Percentiles rank a stretch among this genome's conserved stretches.
Conservation (phyloP, 2,888 invertebrate genomes). For the Andrena chrysosceles region DNA sequence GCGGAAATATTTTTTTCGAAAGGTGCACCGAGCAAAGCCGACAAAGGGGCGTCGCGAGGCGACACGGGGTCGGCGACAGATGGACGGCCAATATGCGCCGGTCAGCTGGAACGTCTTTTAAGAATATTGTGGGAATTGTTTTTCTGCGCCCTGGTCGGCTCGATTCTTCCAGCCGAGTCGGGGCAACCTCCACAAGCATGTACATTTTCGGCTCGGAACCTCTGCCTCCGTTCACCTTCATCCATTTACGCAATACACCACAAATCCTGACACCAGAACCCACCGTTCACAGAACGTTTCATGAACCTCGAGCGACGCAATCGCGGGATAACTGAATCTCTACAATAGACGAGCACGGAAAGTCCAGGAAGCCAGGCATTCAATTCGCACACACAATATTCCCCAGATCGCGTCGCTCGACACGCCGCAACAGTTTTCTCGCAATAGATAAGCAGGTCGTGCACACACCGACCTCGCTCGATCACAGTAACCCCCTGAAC, state of each 20-base stretch:
- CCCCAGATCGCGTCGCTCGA: neutral
- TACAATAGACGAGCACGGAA: too few species aligned
- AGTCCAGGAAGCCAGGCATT: too few species aligned
- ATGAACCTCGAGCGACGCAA: constrained; percentile 8
- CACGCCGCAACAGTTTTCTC: constrained; percentile 62
- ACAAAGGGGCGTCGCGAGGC: constrained; percentile 6
- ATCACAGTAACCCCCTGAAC: neutral
- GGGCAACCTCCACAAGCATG: constrained; percentile 80
- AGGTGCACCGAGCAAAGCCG: constrained; percentile 36
- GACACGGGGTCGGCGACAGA: constrained; percentile 51
- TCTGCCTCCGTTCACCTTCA: constrained; percentile 64
- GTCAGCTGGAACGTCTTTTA: constrained; percentile 79
- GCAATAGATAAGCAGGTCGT: constrained; percentile 66
- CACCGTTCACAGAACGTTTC: neutral
- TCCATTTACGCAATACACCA: neutral
- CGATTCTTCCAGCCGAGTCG: constrained; percentile 68
- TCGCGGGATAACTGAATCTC: neutral
- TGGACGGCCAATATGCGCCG: constrained; percentile 60
- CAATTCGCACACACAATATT: too few species aligned
- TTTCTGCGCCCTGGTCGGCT: constrained; percentile 81
- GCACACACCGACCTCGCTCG: constrained; percentile 32
- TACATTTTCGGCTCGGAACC: constrained; percentile 76
- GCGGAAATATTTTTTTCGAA: constrained; percentile 63
- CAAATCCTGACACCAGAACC: neutral
- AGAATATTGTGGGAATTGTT: constrained; percentile 83